Percentiles rank a stretch among this genome's conserved stretches.
Evolutionary conservation across 1,140 invertebrate genomes (phyloP).

Genomic region (Lepidurus couesii): DNA sequence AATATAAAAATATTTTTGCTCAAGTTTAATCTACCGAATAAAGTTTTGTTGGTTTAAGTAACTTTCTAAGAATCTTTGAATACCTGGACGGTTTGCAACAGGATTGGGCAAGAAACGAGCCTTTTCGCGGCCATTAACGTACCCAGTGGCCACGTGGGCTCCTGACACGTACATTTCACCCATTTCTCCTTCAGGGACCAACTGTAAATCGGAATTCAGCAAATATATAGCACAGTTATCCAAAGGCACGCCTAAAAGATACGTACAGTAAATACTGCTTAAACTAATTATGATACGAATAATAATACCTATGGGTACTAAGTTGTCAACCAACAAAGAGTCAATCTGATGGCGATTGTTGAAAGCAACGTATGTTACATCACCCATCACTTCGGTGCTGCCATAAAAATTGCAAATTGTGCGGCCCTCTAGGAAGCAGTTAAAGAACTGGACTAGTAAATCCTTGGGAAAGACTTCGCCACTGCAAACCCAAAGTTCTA

Average conservation of each 20-base stretch:
- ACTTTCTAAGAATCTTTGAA: background rate
- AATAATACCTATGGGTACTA: constrained; percentile 69
- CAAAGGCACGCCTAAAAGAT: constrained; percentile 55
- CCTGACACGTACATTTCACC: constrained; percentile 76
- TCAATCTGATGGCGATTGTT: constrained; percentile 51
- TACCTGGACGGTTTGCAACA: constrained; percentile 7
- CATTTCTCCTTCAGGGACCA: constrained; percentile 60
- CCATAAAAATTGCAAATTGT: constrained; percentile 79
- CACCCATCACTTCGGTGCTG: constrained; percentile 79
- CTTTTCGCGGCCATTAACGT: constrained; percentile 63
- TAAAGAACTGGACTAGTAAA: constrained; percentile 65
- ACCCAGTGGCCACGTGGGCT: constrained; percentile 67
- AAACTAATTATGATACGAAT: background rate
- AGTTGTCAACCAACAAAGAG: constrained; percentile 48
- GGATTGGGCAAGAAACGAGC: constrained; percentile 60
- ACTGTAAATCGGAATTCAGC: constrained; percentile 60
- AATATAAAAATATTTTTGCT: no score
- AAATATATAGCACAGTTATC: constrained; percentile 74
- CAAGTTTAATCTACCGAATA: no score
- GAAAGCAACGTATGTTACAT: constrained; percentile 63
- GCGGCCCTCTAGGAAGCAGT: constrained; percentile 54
- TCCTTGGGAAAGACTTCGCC: constrained; percentile 65
- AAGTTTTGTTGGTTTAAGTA: no score
- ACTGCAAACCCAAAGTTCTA: constrained; percentile 75
- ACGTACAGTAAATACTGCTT: background rate